Percentiles rank a stretch among this genome's conserved stretches.
These are phyloP conservation scores for Tenualosa thibaudeaui DNA, from an alignment of 2,797 vertebrate genomes.

Conservation along the genomic window DNA sequence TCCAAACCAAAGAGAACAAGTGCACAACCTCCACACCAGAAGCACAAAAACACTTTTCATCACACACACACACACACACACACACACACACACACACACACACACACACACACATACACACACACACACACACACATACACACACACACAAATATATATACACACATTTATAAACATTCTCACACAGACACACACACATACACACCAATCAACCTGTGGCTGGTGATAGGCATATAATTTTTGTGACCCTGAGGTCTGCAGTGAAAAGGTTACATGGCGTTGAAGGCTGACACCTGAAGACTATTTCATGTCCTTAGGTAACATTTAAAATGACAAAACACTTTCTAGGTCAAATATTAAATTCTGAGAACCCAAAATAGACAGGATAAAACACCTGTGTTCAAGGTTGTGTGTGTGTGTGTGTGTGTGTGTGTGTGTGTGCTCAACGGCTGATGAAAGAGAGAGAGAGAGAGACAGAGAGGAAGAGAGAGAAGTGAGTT, in stretches of 20 bases:
- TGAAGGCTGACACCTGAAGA: not conserved
- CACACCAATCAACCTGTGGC: not conserved
- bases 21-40: not conserved
- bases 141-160: not conserved
- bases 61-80: not conserved
- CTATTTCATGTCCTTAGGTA: not conserved
- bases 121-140: not conserved
- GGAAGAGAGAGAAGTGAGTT: no score
- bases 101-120: not conserved
- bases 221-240: not conserved
- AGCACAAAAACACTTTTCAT: not conserved
- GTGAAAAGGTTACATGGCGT: not conserved
- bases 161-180: not conserved
- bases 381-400: not conserved
- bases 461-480: not conserved
- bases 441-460: not conserved
- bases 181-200: not conserved
- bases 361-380: not conserved
- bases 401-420: conserved; percentile 14
- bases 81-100: not conserved
- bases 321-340: not conserved
- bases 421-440: not conserved
- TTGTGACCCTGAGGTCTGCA: not conserved
- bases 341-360: not conserved
- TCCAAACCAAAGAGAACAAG: conserved; percentile 6